A percentile compares a stretch with the other conserved stretches of the same genome.
These are phyloP conservation scores for Magallana angulata DNA, from an alignment of 1,140 invertebrate genomes.

Conservation along the genomic window DNA sequence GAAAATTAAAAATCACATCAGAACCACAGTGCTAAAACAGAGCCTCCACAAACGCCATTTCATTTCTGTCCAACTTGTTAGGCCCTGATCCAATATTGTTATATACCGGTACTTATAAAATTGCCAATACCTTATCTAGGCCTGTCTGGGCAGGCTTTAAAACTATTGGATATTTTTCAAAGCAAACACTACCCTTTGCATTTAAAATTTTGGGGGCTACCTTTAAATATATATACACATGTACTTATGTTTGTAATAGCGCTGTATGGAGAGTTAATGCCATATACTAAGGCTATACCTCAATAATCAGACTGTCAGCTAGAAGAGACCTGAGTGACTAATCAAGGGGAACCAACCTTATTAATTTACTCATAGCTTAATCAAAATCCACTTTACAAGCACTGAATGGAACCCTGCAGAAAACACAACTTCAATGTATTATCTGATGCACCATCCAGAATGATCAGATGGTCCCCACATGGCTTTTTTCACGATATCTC, in stretches of 20 bases:
- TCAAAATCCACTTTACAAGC: conserved; percentile 17
- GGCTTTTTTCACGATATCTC: neutral
- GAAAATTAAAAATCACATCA: conserved; percentile 16
- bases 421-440: neutral
- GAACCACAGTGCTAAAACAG: conserved; percentile 17
- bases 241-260: conserved; percentile 3
- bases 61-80: conserved; percentile 23
- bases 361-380: conserved; percentile 36
- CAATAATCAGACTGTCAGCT: conserved; percentile 6
- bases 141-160: conserved; percentile 27
- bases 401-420: conserved; percentile 20
- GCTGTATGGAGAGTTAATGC: conserved; percentile 18
- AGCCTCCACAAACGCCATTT: conserved; percentile 6
- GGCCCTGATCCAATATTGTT: conserved; percentile 33
- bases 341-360: conserved; percentile 13
- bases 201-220: conserved; percentile 31
- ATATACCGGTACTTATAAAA: conserved; percentile 36
- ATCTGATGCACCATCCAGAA: neutral
- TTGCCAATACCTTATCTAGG: conserved; percentile 33
- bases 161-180: conserved; percentile 38
- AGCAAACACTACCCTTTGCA: conserved; percentile 35
- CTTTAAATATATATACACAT: conserved; percentile 38
- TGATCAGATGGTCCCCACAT: conserved; percentile 6
- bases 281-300: neutral
- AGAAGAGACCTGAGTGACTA: conserved; percentile 14